A percentile compares a stretch with the other conserved stretches of the same genome.
Conservation (phyloP, 1,140 invertebrate genomes). For the Trichonephila inaurata region DNA sequence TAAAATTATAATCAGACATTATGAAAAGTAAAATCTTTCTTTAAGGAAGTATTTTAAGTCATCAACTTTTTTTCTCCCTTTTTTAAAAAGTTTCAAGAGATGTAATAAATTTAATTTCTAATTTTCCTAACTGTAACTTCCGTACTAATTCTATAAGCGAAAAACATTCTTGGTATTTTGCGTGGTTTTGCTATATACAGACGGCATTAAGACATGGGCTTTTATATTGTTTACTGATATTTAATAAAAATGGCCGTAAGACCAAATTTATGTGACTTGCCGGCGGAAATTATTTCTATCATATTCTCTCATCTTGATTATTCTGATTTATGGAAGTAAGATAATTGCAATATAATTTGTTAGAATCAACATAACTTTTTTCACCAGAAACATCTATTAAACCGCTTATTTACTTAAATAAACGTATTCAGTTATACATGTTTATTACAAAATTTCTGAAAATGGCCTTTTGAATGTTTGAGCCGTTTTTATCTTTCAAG, state of each 20-base stretch:
- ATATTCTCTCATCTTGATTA: constrained; percentile 77
- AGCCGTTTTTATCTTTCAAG: too few relatives aligned
- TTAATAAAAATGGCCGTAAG: neutral
- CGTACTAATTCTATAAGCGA: neutral
- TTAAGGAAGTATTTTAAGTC: neutral
- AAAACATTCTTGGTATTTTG: neutral
- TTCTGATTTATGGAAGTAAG: constrained; percentile 77
- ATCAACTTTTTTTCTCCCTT: neutral
- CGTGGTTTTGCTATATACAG: neutral
- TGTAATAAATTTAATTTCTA: neutral
- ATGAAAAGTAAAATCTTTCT: neutral
- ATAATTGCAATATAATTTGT: neutral
- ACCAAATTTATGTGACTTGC: constrained; percentile 66
- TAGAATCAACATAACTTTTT: too few relatives aligned
- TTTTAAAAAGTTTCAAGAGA: neutral
- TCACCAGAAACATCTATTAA: too few relatives aligned
- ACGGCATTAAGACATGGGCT: neutral
- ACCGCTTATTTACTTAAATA: too few relatives aligned
- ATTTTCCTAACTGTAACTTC: constrained; percentile 39
- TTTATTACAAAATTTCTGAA: too few relatives aligned
- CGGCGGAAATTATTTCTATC: constrained; percentile 73
- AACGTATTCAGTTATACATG: too few relatives aligned
- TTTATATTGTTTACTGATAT: neutral
- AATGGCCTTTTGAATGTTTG: too few relatives aligned
- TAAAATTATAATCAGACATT: neutral